phyloP scores from a whole-genome alignment of 2,113 vertebrate species.

The Phyllostomus hastatus region DNA sequence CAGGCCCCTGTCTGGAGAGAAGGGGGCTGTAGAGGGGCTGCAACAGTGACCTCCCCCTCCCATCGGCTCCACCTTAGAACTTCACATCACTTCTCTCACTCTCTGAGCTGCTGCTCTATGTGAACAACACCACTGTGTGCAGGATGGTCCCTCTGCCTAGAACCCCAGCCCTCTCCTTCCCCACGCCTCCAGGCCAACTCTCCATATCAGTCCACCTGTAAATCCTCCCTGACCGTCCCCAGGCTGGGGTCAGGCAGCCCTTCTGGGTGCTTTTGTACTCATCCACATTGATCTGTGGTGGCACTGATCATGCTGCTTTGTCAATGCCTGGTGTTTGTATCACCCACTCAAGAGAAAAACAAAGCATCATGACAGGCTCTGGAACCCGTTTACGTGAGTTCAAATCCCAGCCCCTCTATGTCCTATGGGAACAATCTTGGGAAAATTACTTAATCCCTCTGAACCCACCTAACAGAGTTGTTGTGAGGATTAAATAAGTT shows the following conservation, averaged over 20 bases:
- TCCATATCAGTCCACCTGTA: neutral
- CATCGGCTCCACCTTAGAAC: neutral
- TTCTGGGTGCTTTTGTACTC: neutral
- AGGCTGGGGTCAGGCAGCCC: neutral
- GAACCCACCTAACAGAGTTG: neutral
- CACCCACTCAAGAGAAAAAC: neutral
- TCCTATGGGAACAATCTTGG: neutral
- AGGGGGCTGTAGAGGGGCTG: neutral
- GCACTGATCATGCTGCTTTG: neutral
- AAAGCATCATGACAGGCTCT: neutral
- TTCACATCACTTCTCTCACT: accelerated
- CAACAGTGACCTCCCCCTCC: neutral
- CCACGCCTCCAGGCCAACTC: neutral
- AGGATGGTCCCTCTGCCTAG: neutral
- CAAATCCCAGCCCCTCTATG: neutral
- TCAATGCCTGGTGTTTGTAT: neutral
- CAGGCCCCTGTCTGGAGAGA: neutral
- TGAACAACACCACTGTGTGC: accelerated
- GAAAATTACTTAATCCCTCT: neutral
- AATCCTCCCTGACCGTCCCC: neutral
- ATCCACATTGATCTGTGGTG: neutral
- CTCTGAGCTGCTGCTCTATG: accelerated
- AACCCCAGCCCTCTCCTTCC: neutral
- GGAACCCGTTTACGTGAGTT: neutral
- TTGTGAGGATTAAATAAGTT: neutral